These are phyloP conservation scores for Thamnophis elegans DNA, from an alignment of 2,797 vertebrate species.

Conservation along the genomic window DNA sequence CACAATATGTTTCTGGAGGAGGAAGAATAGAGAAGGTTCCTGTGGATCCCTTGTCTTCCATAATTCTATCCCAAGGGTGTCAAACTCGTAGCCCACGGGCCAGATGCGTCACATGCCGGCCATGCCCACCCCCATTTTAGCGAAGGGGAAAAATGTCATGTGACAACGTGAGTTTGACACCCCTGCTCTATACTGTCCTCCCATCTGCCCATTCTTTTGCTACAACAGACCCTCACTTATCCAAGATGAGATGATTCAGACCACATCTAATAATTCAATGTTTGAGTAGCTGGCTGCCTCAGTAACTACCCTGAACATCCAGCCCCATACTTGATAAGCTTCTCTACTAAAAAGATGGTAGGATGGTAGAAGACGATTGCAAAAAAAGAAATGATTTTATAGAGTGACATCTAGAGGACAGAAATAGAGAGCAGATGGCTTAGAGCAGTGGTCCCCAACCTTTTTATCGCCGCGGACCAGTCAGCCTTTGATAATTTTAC, in stretches of 20 bases:
- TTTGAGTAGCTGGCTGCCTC: neutral
- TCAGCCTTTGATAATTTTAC: no score
- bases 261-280: neutral
- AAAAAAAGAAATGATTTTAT: neutral
- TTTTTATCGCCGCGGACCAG: no score
- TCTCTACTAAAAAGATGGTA: neutral
- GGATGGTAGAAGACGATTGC: rapidly evolving
- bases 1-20: no score
- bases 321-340: neutral
- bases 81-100: no score
- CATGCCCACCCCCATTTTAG: no score
- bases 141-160: no score
- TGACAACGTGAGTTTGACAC: no score
- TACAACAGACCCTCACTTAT: neutral
- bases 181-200: neutral
- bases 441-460: no score
- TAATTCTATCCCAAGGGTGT: neutral
- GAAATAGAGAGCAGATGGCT: neutral
- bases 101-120: no score
- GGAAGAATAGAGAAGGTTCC: neutral
- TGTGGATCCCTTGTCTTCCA: neutral
- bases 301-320: neutral
- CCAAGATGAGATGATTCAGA: neutral
- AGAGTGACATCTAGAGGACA: neutral
- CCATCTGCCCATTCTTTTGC: neutral